Conservation (phyloP, 2,797 vertebrate species). For the Xerus rutilus region DNA sequence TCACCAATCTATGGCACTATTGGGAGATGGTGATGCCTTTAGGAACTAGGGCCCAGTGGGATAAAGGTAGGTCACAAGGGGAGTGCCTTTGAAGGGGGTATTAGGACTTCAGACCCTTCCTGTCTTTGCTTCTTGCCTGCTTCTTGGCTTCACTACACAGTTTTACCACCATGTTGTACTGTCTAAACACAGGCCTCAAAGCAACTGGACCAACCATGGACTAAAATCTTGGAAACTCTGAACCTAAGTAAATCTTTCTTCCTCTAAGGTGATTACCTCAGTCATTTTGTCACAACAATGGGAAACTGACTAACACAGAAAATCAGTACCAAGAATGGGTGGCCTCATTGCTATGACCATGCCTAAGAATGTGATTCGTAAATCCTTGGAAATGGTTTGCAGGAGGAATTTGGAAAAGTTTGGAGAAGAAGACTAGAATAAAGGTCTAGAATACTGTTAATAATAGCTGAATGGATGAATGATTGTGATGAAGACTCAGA, state of each 20-base stretch:
- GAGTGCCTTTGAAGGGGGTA: no score
- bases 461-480: no score
- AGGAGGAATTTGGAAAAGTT: no score
- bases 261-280: neutral
- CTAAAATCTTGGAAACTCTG: neutral
- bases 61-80: neutral
- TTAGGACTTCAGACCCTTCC: neutral
- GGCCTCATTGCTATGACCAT: no score
- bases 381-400: no score
- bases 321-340: no score
- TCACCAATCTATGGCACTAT: neutral
- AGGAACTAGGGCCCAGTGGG: neutral
- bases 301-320: neutral
- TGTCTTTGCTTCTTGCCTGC: neutral
- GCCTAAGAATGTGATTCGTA: no score
- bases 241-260: neutral
- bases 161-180: no score
- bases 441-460: no score
- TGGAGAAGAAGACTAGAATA: no score
- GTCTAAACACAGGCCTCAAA: neutral
- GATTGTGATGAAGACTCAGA: no score
- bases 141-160: neutral
- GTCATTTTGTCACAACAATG: neutral
- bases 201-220: neutral
- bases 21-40: no score